These are phyloP conservation scores for Beroe forskalii DNA, from an alignment of 37 sponge, comb jelly and placozoan species.

Conservation along the genomic window DNA sequence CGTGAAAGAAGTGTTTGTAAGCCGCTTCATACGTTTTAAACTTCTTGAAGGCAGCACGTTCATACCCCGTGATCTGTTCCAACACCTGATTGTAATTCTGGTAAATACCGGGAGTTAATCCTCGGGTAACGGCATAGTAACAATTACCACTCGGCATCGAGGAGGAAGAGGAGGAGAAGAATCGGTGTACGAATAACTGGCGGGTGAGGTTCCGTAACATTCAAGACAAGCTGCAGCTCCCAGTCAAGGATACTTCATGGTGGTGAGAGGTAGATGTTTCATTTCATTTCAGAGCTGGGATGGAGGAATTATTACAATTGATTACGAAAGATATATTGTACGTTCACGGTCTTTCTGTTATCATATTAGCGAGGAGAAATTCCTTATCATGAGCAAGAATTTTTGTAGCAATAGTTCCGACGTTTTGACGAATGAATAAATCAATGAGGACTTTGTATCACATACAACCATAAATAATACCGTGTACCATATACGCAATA, in stretches of 20 bases:
- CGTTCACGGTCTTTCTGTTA: no score
- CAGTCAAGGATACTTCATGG: no score
- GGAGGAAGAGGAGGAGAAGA: neutral
- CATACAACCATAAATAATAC: no score
- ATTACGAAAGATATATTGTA: no score
- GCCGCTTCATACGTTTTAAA: neutral
- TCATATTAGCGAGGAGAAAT: neutral
- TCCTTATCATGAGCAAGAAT: no score
- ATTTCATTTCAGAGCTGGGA: neutral
- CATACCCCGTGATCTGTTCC: constrained; percentile 24
- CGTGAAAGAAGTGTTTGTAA: constrained; percentile 27
- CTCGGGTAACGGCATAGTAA: constrained; percentile 14
- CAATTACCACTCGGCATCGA: neutral
- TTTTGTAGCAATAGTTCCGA: no score
- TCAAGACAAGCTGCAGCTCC: neutral
- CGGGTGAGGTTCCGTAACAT: neutral
- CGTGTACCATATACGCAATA: no score
- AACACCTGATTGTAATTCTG: neutral
- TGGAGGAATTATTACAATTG: neutral
- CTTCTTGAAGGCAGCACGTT: neutral
- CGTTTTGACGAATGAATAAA: no score
- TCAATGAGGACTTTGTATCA: no score
- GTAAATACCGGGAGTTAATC: constrained; percentile 49
- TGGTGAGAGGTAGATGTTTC: no score
- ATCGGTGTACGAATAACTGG: neutral